A percentile compares a stretch with the other conserved stretches of the same genome.
These are phyloP conservation scores for Enoplolaimus lenunculus DNA, from an alignment of 2,888 invertebrate genomes.

Conservation along the genomic window DNA sequence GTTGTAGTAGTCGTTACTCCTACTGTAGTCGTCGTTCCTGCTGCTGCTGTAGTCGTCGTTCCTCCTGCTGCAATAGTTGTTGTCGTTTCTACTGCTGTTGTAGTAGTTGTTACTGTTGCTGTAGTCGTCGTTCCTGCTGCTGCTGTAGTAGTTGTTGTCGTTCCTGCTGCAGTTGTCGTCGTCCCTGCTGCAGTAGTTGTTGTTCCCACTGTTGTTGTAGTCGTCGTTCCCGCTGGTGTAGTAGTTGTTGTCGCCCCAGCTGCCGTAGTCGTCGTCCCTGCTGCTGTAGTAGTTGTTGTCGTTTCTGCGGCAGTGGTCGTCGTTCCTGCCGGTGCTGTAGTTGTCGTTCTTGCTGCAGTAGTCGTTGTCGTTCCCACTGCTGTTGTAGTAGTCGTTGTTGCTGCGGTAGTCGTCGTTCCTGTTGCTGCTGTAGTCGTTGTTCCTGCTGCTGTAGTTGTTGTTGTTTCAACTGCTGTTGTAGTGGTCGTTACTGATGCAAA, in stretches of 20 bases:
- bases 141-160: background rate
- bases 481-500: too few species aligned
- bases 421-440: too few species aligned
- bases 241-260: background rate
- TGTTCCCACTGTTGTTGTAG: background rate
- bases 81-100: background rate
- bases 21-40: background rate
- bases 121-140: background rate
- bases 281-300: background rate
- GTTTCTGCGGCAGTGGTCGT: background rate
- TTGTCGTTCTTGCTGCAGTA: too few species aligned
- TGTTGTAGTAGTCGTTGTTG: too few species aligned
- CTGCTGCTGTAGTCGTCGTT: background rate
- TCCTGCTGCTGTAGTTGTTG: too few species aligned
- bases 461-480: too few species aligned
- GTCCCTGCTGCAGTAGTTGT: too few species aligned
- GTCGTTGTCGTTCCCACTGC: too few species aligned
- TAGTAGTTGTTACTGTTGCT: slow-evolving; percentile 11
- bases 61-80: background rate
- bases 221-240: background rate
- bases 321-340: too few species aligned
- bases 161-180: too few species aligned
- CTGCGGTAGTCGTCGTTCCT: too few species aligned
- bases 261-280: background rate
- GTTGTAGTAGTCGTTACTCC: background rate